Conservation (phyloP, 2,113 vertebrate species). For the Oostethus manadensis region DNA sequence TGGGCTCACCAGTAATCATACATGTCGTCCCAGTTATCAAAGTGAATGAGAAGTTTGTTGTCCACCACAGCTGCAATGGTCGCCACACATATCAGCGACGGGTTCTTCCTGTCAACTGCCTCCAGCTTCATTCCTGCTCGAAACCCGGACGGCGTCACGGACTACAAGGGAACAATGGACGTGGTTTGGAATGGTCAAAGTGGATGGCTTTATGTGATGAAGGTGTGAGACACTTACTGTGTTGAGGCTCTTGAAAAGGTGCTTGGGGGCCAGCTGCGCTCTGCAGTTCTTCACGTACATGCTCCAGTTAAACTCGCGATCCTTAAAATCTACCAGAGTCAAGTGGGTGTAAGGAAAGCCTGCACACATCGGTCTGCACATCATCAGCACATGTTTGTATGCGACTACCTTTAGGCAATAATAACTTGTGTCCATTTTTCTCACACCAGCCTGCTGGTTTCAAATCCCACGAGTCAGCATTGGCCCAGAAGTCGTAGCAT, state of each 20-base stretch:
- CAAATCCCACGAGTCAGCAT: conserved; percentile 84
- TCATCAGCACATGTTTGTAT: neutral
- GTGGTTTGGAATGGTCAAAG: too few relatives aligned
- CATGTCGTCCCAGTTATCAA: conserved; percentile 86
- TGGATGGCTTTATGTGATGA: neutral
- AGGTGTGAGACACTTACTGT: conserved; percentile 68
- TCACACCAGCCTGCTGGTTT: conserved; percentile 90
- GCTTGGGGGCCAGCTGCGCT: conserved; percentile 84
- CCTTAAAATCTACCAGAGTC: conserved; percentile 76
- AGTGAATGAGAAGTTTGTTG: conserved; percentile 84
- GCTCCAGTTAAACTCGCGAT: conserved; percentile 87
- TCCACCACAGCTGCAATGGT: conserved; percentile 80
- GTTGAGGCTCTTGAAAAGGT: conserved; percentile 83
- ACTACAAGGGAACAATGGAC: conserved; percentile 52
- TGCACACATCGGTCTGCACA: neutral
- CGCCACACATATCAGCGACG: conserved; percentile 78
- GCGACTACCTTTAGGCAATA: conserved; percentile 82
- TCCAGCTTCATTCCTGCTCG: conserved; percentile 89
- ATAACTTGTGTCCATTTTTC: conserved; percentile 82
- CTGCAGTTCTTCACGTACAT: conserved; percentile 85
- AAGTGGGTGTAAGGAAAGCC: neutral
- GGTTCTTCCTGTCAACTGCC: conserved; percentile 86
- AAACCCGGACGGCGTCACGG: conserved; percentile 84
- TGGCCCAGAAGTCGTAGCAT: conserved; percentile 89
- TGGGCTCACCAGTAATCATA: conserved; percentile 84